Evolutionary conservation across 92 coral and sea anemone species (phyloP).

Genomic region (Isaurus tuberculatus): DNA sequence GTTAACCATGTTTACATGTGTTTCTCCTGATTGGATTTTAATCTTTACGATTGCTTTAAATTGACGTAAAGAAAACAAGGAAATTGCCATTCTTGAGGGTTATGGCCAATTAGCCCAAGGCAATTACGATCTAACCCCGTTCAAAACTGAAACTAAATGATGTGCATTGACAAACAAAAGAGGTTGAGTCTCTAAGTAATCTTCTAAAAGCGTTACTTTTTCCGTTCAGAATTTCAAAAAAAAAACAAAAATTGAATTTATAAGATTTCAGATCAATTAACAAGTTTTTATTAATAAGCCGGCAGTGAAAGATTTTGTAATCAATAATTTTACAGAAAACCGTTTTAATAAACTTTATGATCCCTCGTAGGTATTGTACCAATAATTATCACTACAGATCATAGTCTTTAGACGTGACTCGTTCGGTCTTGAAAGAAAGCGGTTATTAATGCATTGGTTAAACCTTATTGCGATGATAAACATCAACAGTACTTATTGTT

Average conservation of each 20-base stretch:
- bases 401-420: slow-evolving; percentile 27
- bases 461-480: background rate
- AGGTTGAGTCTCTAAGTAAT: background rate
- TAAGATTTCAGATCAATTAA: background rate
- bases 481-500: slow-evolving; percentile 3
- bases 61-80: slow-evolving; percentile 15
- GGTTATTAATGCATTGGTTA: background rate
- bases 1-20: background rate
- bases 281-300: background rate
- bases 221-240: background rate
- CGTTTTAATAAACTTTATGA: too few species aligned
- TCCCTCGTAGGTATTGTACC: background rate
- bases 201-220: background rate
- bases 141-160: background rate
- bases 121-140: slow-evolving; percentile 16
- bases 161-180: background rate
- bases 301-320: too few species aligned
- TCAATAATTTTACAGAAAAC: too few species aligned
- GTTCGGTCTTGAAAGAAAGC: slow-evolving; percentile 4
- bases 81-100: background rate
- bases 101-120: slow-evolving; percentile 30
- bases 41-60: background rate
- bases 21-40: background rate
- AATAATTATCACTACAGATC: background rate
- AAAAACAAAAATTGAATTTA: too few species aligned